A percentile compares a stretch with the other conserved stretches of the same genome.
Conservation (phyloP, 2,888 invertebrate genomes). For the Heliconius hortense region DNA sequence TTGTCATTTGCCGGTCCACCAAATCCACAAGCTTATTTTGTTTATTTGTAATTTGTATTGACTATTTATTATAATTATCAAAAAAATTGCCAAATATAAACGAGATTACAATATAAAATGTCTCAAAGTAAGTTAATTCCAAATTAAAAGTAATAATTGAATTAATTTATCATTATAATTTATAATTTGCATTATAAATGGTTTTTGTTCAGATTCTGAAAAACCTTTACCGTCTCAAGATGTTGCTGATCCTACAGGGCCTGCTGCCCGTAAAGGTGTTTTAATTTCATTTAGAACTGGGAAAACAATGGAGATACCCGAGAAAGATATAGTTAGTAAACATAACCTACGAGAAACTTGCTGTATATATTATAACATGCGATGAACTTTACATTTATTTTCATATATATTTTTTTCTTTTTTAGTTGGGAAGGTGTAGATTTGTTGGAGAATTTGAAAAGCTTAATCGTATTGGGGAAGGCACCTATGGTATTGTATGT, state of each 20-base stretch:
- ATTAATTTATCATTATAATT: constrained; percentile 17
- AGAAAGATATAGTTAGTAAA: constrained; percentile 89
- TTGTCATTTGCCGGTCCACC: neutral
- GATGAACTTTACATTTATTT: neutral
- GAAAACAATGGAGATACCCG: constrained; percentile 92
- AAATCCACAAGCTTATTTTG: neutral
- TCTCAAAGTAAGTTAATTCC: constrained; percentile 65
- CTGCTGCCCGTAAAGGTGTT: constrained; percentile 89
- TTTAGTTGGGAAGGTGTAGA: constrained; percentile 92
- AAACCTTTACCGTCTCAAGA: constrained; percentile 68
- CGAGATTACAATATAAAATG: constrained; percentile 48
- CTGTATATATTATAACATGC: neutral
- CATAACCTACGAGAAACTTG: constrained; percentile 52
- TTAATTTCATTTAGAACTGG: constrained; percentile 91
- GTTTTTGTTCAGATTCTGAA: constrained; percentile 63
- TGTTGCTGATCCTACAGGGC: constrained; percentile 87
- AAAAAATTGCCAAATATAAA: neutral
- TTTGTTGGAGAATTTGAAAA: constrained; percentile 99
- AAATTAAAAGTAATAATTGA: neutral
- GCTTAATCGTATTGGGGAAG: constrained; percentile 97
- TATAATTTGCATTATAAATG: constrained; percentile 27
- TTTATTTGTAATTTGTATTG: constrained; percentile 6
- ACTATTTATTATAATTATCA: neutral
- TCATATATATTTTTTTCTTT: constrained; percentile 39
- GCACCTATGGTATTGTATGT: constrained; percentile 99